Evolutionary conservation across 2,888 invertebrate genomes (phyloP), one percentile per base, ranked within the genome.

Genomic region (Zygogramma bicolorata): DNA sequence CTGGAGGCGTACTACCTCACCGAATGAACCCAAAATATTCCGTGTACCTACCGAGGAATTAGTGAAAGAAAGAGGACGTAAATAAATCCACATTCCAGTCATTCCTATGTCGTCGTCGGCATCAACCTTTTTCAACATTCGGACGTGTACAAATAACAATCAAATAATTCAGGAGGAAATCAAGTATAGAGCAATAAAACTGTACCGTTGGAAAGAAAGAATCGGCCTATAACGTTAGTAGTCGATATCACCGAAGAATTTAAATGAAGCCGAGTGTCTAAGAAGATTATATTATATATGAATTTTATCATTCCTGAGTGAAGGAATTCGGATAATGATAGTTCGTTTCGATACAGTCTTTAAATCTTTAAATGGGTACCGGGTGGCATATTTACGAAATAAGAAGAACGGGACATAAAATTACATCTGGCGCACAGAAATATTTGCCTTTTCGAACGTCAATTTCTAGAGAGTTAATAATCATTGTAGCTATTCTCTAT

Each of bases 261-360:
- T 25, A 38, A 66, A 66, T 58, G 58, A 66, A 38, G 57, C 40
- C 58, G 40, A 59, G 40, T 22, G 38, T 29, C 25, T 66, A 66
- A 58, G 58, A 38, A 66, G 58, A 66, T 66, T 66, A 61, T 61
- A 38, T 61, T 61, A 58, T 65, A n/a, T n/a, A 65, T 66, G 66
- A 58, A 66, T 66, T 66, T 66, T 20, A 66, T 25, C 66, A 66
- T 66, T 66, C 66, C 66, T 34, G 27, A 25, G 66, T 58, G 40
- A 22, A 40, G 66, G 66, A 66, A 66, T 66, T 66, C 46, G 25
- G 66, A 66, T 66, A 58, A 66, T 58, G 63, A 29, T 63, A 20
- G 63, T 63, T 46, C 46, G 29, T 27, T 63, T 63, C 20, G 63
- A 63, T 63, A 29, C 31, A 46, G 40, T 62, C 62, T n/a, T n/a